Evolutionary conservation across 30 jellyfish, hydroid and myxozoan genomes (phyloP).

Genomic region (Aurelia sp.): DNA sequence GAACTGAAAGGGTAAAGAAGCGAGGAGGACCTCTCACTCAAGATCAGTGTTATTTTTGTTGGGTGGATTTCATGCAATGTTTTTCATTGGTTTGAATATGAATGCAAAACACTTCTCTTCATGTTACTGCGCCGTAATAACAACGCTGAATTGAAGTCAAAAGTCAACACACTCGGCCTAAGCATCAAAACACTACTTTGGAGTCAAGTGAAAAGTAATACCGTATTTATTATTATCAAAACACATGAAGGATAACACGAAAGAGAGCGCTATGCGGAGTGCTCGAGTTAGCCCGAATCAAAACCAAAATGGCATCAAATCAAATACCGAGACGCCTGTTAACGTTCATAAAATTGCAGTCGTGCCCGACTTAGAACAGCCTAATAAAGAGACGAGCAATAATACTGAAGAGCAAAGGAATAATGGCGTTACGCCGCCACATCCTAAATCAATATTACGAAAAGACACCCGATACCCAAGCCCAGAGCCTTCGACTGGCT

Average conservation of each 20-base stretch:
- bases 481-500: slow-evolving; percentile 51
- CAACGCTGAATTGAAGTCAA: too few relatives aligned
- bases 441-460: slow-evolving; percentile 61
- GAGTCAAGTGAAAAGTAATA: too few relatives aligned
- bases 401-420: neutral
- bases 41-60: neutral
- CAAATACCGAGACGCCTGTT: slow-evolving; percentile 5
- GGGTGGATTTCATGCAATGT: neutral
- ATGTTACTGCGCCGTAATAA: neutral
- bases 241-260: slow-evolving; percentile 53
- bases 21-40: neutral
- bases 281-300: slow-evolving; percentile 72
- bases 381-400: slow-evolving; percentile 1
- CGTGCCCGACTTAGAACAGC: slow-evolving; percentile 43
- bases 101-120: neutral
- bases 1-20: neutral
- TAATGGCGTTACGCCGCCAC: slow-evolving; percentile 3
- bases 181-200: too few relatives aligned
- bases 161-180: too few relatives aligned
- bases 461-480: slow-evolving; percentile 67
- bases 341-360: slow-evolving; percentile 57
- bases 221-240: neutral
- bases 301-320: slow-evolving; percentile 51
- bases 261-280: slow-evolving; percentile 64
- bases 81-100: neutral